phyloP scores from a whole-genome alignment of 2,113 vertebrate genomes.

The Tragulus kanchil region DNA sequence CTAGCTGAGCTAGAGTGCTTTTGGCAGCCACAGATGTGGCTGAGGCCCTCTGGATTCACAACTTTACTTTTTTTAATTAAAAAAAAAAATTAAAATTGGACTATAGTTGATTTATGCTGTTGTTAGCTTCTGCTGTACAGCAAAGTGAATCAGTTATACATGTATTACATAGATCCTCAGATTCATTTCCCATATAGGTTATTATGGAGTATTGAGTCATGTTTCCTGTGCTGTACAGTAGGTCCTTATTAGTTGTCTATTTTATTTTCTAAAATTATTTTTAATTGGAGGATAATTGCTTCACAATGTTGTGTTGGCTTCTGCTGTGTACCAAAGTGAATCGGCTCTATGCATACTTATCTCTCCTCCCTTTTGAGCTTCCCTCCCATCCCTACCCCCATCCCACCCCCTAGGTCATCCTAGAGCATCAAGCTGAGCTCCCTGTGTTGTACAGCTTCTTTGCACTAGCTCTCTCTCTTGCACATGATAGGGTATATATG shows the following conservation, averaged over 20 bases:
- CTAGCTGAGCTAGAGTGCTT: neutral
- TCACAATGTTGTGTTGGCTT: neutral
- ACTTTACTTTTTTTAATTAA: neutral
- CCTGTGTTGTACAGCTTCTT: no score
- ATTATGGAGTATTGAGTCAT: neutral
- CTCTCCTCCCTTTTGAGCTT: no score
- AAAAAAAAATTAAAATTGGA: accelerated
- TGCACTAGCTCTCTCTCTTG: no score
- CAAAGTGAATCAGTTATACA: neutral
- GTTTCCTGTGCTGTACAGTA: neutral
- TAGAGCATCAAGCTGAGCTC: no score
- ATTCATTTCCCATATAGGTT: neutral
- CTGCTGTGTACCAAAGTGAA: neutral
- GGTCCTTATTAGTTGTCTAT: neutral
- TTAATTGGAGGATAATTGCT: neutral
- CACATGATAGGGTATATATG: no score
- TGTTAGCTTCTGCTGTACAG: neutral
- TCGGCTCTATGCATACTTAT: neutral
- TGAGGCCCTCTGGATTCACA: neutral
- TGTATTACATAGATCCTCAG: neutral
- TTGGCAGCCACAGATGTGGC: neutral
- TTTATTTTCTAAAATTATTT: neutral
- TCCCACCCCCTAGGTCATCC: no score
- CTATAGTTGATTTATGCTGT: neutral
- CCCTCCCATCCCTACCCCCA: no score